These are phyloP conservation scores for Psittacula echo DNA, from an alignment of 2,797 vertebrate genomes.

Conservation along the genomic window DNA sequence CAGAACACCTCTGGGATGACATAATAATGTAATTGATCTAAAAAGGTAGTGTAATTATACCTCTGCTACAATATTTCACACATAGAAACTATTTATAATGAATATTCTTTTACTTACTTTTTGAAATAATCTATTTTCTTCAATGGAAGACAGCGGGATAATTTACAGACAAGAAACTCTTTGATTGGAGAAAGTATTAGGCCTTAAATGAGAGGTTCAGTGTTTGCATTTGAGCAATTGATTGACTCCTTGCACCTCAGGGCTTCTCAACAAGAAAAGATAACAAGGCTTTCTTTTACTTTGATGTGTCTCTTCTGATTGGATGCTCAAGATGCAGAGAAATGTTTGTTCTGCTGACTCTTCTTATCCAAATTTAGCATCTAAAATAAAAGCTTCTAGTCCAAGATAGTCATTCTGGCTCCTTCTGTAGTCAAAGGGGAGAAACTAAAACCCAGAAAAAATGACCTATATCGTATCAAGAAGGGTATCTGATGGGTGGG, in stretches of 20 bases:
- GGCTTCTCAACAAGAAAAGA: neutral
- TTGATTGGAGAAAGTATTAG: neutral
- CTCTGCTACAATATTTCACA: constrained; percentile 31
- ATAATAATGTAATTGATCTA: constrained; percentile 46
- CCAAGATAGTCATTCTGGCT: neutral
- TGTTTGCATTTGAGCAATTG: neutral
- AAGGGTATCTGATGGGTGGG: neutral
- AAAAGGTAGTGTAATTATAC: constrained; percentile 47
- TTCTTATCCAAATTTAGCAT: neutral
- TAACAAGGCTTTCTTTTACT: neutral
- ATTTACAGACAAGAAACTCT: constrained; percentile 5
- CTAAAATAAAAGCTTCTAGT: neutral
- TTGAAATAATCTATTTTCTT: constrained; percentile 38
- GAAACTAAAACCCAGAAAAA: neutral
- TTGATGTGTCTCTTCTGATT: rapidly evolving
- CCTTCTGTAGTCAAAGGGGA: neutral
- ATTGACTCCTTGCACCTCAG: neutral
- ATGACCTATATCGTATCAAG: neutral
- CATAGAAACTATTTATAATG: neutral
- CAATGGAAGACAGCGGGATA: neutral
- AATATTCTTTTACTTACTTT: constrained; percentile 6
- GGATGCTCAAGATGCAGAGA: neutral
- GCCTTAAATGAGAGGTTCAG: neutral
- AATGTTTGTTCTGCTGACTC: neutral
- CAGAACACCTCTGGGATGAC: constrained; percentile 26